Base-by-base conservation (phyloP, 2,888 invertebrate genomes). In the Alitta virens region DNA sequence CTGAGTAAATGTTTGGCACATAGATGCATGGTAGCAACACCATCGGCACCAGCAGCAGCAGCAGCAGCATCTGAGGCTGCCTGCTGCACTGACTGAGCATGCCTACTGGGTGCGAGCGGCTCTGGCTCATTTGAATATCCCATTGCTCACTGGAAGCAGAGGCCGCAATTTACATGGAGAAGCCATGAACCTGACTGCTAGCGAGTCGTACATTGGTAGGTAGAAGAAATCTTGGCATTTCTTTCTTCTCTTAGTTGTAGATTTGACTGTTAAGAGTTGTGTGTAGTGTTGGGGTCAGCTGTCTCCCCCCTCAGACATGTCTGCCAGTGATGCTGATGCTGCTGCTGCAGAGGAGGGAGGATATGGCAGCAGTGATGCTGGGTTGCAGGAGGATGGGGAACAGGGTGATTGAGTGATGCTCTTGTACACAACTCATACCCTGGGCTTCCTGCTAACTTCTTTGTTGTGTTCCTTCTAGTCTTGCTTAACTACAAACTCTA, bases 151-250 rank as follows among this genome's bases (percentile, higher is more conserved):
- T 42, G 56, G 43, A 42, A n/a, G 14, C 16, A 43, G 54, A 33
- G 40, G 40, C 54, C 33, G 33, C 43, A 42, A 27, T 25, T 55
- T 56, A 56, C 56, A 56, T 56, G 56, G 56, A 40, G 42, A 42
- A 56, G 56, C 42, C 43, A 56, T 56, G 56, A 56, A 56, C 43
- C 40, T 54, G 1, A 56, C 24, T 43, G 56, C 56, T 16, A 56
- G 24, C 26, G 56, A 56, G 43, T 25, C 24, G 25, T 56, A 43
- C 26, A 40, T 56, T 24, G 56, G 56, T 56, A n/a, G 43, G 56
- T 56, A 56, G 21, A n/a, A 21, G 43, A 40, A 55, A 24, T 18
- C 23, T 40, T 53, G 33, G 12, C 33, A 33, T 33, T 33, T 33
- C 33, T 33, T 12, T 33, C 33, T 5, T 33, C 12, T 5, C 12